These are phyloP conservation scores for Zaprionus ghesquierei DNA, from an alignment of 1,140 invertebrate genomes.

Conservation along the genomic window DNA sequence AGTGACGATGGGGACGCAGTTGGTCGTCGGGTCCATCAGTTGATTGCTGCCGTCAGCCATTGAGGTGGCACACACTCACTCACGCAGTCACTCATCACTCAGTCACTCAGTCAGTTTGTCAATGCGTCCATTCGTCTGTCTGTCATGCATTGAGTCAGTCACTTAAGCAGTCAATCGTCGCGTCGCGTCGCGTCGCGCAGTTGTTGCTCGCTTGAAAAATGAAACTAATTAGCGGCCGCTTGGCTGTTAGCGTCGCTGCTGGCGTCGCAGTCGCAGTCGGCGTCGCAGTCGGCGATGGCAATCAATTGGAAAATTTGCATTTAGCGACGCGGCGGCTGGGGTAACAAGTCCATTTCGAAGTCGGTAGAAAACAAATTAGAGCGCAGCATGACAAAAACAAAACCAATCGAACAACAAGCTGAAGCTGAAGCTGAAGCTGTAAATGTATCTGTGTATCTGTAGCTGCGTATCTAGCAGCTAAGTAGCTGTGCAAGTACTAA, in stretches of 20 bases:
- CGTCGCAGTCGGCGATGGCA: slow-evolving; percentile 69
- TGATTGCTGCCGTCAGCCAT: slow-evolving; percentile 31
- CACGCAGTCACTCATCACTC: slow-evolving; percentile 27
- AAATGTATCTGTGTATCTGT: background rate
- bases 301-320: slow-evolving; percentile 80
- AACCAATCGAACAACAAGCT: slow-evolving; percentile 37
- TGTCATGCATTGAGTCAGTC: slow-evolving; percentile 44
- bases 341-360: slow-evolving; percentile 73
- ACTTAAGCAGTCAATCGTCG: slow-evolving; percentile 52
- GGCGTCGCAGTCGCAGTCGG: slow-evolving; percentile 5
- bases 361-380: slow-evolving; percentile 53
- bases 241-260: slow-evolving; percentile 1
- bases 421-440: background rate
- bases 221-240: slow-evolving; percentile 71
- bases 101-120: slow-evolving; percentile 33
- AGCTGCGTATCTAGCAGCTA: too few relatives aligned
- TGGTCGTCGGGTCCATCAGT: slow-evolving; percentile 6
- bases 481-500: slow-evolving; percentile 5
- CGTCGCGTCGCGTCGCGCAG: too few relatives aligned
- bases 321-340: slow-evolving; percentile 38
- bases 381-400: slow-evolving; percentile 51
- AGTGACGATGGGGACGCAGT: background rate
- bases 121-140: background rate
- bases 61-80: slow-evolving; percentile 30
- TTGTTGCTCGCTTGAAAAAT: slow-evolving; percentile 53